Evolutionary conservation across 2,888 invertebrate genomes (phyloP).

Genomic region (Tethea ocularis): DNA sequence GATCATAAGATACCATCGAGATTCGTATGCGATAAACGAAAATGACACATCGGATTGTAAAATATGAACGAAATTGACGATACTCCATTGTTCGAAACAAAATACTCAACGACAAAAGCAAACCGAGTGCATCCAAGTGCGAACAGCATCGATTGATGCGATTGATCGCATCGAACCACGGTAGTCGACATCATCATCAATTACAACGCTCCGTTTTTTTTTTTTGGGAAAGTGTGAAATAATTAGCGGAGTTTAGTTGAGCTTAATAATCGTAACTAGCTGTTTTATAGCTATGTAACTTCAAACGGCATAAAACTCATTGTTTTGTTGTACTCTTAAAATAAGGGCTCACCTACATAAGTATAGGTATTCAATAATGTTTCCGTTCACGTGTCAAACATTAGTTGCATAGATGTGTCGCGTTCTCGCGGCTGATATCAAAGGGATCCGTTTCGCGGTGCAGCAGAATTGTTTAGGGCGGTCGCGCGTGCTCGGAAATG

Average conservation of each 20-base stretch:
- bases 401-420: background rate
- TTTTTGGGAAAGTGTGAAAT: conserved; percentile 64
- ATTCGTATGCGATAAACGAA: conserved; percentile 18
- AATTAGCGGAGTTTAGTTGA: conserved; percentile 34
- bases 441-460: conserved; percentile 43
- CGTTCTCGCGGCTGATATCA: conserved; percentile 22
- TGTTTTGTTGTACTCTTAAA: no score
- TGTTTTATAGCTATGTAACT: conserved; percentile 19
- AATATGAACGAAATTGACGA: conserved; percentile 38
- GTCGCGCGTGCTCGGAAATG: conserved; percentile 45
- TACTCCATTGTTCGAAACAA: no score
- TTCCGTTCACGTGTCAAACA: background rate
- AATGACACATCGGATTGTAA: conserved; percentile 40
- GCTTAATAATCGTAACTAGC: conserved; percentile 32
- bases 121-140: conserved; percentile 36
- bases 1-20: no score
- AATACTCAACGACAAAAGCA: conserved; percentile 30
- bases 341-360: no score
- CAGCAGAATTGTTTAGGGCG: conserved; percentile 36
- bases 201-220: conserved; percentile 50
- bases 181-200: conserved; percentile 54
- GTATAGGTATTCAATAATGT: background rate
- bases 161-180: conserved; percentile 38
- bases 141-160: conserved; percentile 23
- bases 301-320: background rate